These are phyloP conservation scores for Planiliza haematocheilus DNA, from an alignment of 2,113 vertebrate species.

Conservation along the genomic window DNA sequence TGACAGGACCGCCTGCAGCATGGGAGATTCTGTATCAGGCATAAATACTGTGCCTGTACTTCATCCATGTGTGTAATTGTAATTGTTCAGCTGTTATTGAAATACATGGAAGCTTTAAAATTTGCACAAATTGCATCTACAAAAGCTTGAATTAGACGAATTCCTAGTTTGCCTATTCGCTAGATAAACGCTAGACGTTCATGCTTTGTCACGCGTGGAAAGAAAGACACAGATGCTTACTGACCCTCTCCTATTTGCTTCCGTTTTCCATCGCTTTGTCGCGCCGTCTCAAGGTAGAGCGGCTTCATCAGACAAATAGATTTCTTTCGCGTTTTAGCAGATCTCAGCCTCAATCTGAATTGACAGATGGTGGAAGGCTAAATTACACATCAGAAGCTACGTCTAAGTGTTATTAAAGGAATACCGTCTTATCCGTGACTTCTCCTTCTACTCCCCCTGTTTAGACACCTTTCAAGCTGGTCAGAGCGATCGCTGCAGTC, in stretches of 20 bases:
- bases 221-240: constrained; percentile 3
- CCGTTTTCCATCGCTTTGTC: constrained; percentile 18
- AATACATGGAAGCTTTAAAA: constrained; percentile 27
- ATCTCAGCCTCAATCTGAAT: constrained; percentile 32
- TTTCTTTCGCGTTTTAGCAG: constrained; percentile 40
- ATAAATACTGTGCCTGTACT: too few relatives aligned
- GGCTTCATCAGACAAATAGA: constrained; percentile 42
- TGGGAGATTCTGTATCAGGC: too few relatives aligned
- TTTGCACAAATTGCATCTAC: background rate
- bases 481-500: constrained; percentile 23
- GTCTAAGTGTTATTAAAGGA: constrained; percentile 35
- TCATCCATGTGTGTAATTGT: too few relatives aligned
- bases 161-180: too few relatives aligned
- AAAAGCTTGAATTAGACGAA: too few relatives aligned
- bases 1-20: too few relatives aligned
- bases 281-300: constrained; percentile 30
- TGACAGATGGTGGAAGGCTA: constrained; percentile 40
- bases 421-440: constrained; percentile 24
- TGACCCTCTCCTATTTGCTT: constrained; percentile 18
- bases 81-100: background rate
- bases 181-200: too few relatives aligned
- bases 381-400: constrained; percentile 43
- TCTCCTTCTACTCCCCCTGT: background rate
- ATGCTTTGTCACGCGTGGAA: constrained; percentile 6
- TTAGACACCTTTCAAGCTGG: constrained; percentile 22